Base-by-base conservation (phyloP, 2,797 vertebrate species). In the Helarctos malayanus region DNA sequence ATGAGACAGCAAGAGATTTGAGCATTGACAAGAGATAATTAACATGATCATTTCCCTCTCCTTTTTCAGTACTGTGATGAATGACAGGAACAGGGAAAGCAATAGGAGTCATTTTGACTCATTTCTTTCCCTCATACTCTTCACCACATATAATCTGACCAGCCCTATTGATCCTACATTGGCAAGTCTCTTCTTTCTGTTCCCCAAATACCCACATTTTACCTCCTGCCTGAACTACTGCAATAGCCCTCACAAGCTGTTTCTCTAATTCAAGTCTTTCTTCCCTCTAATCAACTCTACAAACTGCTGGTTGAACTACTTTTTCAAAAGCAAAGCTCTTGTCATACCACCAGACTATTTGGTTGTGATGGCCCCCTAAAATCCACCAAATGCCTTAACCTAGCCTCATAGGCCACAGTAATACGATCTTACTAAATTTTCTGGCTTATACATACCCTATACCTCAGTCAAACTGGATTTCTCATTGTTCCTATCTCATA, bases 321-420 rank as follows among this genome's bases (percentile, higher is more conserved):
- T 83, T 92, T 49, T 96, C 75, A 96, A 95, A 96, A 82, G 10
- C 68, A 65, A 94, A 85, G 23, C 45, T 85, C 59, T 76, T 84
- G 47, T 16, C 56, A 65, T 59, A 54, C 5, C 19, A 29, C 23
- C 89, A 63, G 23, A 45, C 18, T 85, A 82, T 29, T 47, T 89
- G 35, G 19, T 65, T 87, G 5, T 81, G 29, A 79, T 45, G 12
- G 8, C 18, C 13, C 47, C 80, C 69, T 92, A 47, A 94, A 23
- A 81, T 65, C 59, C 81, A 81, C 61, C 68, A 94, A 90, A 78
- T 71, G 14, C 52, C 71, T 95, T 94, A 69, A n/a, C 45, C 65
- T 91, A 71, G 23, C 25, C 15, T 75, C 65, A 76, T 3, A 7
- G 52, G n/a, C 25, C 59, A 97, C 29, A 83, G 68, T 76, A 29